Evolutionary conservation across 2,888 invertebrate species (phyloP), one percentile per base, ranked within the genome.

Genomic region (Folsomia candida): DNA sequence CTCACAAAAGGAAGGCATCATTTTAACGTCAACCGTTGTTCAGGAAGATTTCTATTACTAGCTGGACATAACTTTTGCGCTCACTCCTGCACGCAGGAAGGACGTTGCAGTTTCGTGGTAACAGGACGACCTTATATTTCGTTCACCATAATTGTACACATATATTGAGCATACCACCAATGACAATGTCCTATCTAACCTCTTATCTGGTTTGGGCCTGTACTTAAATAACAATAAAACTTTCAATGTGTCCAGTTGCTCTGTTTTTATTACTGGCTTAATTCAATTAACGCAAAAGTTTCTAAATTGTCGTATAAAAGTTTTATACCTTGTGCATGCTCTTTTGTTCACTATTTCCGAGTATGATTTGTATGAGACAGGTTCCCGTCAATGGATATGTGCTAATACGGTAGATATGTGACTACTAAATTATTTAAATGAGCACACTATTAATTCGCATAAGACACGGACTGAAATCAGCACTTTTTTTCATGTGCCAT

Each of bases 231-330:
- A n/a, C n/a, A n/a, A 14, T 37, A 37, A 37, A 37, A 37, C 37
- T 37, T n/a, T n/a, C n/a, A n/a, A n/a, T n/a, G n/a, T n/a, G n/a
- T n/a, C n/a, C n/a, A n/a, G n/a, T n/a, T n/a, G n/a, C n/a, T n/a
- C n/a, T n/a, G n/a, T n/a, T n/a, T n/a, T n/a, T n/a, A n/a, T n/a
- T 25, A 22, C 9, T 24, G 59, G 59, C 25, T 59, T 59, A 59
- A 59, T 59, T 59, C 59, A 59, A 59, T 59, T 59, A 59, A 59
- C 25, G 26, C 26, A 25, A 59, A 59, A 4, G n/a, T 59, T 59
- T 25, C 25, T 9, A 59, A 57, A 59, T 24, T 24, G 59, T 59
- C 22, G 59, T 59, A 59, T 25, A 59, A 59, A 59, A 24, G 18
- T 59, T 47, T 47, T 11, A 47, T 47, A 47, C 47, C 47, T 47